A percentile compares a stretch with the other conserved stretches of the same genome.
These are phyloP conservation scores for Hypanus sabinus DNA, from an alignment of 2,113 vertebrate species.

Conservation along the genomic window DNA sequence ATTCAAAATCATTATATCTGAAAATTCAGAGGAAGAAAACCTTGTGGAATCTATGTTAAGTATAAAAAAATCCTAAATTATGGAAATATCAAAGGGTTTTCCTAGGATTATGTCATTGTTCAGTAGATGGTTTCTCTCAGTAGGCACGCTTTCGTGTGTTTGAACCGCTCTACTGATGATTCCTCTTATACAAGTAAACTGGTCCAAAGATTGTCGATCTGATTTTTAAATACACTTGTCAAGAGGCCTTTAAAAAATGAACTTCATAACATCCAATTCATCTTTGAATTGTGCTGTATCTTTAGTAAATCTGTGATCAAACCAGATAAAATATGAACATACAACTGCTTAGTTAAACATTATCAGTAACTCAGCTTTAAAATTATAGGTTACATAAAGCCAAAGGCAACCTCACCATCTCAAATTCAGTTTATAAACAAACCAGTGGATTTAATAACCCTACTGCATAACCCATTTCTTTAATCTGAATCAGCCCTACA, in stretches of 20 bases:
- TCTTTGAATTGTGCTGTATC: slow-evolving; percentile 91
- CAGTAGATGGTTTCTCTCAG: too few relatives aligned
- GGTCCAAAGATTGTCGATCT: slow-evolving; percentile 88
- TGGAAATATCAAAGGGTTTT: too few relatives aligned
- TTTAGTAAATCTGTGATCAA: slow-evolving; percentile 76
- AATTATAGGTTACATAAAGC: background rate
- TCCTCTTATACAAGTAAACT: slow-evolving; percentile 40
- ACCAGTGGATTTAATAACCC: background rate
- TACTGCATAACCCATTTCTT: background rate
- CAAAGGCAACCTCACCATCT: background rate
- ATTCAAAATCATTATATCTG: too few relatives aligned
- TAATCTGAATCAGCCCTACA: background rate
- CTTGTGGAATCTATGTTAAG: too few relatives aligned
- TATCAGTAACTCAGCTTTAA: background rate
- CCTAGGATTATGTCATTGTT: too few relatives aligned
- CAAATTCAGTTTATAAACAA: background rate
- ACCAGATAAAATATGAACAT: slow-evolving; percentile 29
- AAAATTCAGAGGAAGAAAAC: too few relatives aligned
- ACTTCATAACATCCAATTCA: slow-evolving; percentile 93
- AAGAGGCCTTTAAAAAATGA: slow-evolving; percentile 95
- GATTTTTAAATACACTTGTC: slow-evolving; percentile 91
- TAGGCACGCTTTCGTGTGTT: too few relatives aligned
- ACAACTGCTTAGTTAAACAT: too few relatives aligned
- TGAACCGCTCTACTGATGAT: too few relatives aligned
- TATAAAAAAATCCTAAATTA: too few relatives aligned